phyloP scores from a whole-genome alignment of 2,888 invertebrate genomes.

The Drosophila maculinotata region DNA sequence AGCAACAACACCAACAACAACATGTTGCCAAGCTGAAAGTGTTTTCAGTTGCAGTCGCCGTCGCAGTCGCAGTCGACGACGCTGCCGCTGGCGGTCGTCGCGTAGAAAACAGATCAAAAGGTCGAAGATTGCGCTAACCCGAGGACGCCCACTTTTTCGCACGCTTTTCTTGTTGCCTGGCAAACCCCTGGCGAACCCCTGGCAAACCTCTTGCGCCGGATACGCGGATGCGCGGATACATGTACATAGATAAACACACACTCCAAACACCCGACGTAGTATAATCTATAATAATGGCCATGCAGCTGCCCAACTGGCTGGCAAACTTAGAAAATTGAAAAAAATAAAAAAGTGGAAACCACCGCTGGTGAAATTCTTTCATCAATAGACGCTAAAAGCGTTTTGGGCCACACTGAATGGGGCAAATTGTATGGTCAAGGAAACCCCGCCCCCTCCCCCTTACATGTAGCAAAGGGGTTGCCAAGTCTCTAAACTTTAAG shows the following conservation, averaged over 20 bases:
- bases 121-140: conserved; percentile 79
- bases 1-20: background rate
- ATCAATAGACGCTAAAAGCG: conserved; percentile 55
- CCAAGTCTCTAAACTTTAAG: background rate
- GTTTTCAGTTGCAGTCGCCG: conserved; percentile 18
- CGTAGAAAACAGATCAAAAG: conserved; percentile 79
- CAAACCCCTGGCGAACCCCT: background rate
- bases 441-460: too few species aligned
- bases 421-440: conserved; percentile 1
- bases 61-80: conserved; percentile 9
- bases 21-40: conserved; percentile 29
- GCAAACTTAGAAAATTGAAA: conserved; percentile 66
- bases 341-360: conserved; percentile 59
- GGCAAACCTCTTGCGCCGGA: conserved; percentile 57
- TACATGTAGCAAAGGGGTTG: conserved; percentile 14
- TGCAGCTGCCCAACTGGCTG: conserved; percentile 42
- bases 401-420: conserved; percentile 17
- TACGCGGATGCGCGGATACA: conserved; percentile 55
- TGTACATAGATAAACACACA: conserved; percentile 61
- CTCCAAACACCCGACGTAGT: conserved; percentile 19
- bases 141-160: conserved; percentile 79
- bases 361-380: conserved; percentile 74
- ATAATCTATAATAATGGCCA: conserved; percentile 64
- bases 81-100: conserved; percentile 36
- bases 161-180: conserved; percentile 59